Evolutionary conservation across 2,797 vertebrate genomes (phyloP).

Genomic region (Platyrinchus mystaceus): DNA sequence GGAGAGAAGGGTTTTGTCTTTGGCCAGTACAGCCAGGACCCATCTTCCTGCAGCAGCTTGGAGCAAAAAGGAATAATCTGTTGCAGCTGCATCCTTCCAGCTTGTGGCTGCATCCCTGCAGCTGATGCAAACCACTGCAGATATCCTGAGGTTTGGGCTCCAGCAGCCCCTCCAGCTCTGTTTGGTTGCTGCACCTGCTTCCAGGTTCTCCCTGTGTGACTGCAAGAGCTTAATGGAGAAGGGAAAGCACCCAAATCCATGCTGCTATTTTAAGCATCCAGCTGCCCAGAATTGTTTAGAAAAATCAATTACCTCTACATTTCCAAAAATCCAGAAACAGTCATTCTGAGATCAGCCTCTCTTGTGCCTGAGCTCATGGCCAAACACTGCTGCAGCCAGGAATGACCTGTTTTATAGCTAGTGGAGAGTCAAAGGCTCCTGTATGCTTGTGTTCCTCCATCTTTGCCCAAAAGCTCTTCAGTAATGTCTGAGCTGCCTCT

Average conservation of each 20-base stretch:
- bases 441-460: neutral
- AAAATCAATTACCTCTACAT: neutral
- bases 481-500: neutral
- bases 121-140: neutral
- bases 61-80: rapidly evolving
- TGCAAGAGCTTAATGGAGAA: neutral
- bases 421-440: neutral
- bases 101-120: neutral
- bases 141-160: neutral
- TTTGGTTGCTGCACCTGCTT: neutral
- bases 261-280: neutral
- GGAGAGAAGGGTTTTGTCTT: neutral
- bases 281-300: neutral
- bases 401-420: neutral
- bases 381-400: neutral
- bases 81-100: neutral
- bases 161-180: neutral
- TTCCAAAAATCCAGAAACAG: neutral
- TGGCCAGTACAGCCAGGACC: neutral
- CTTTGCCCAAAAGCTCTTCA: neutral
- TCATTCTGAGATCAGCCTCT: neutral
- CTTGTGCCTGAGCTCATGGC: neutral
- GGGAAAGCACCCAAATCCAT: neutral
- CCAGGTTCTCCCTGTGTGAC: neutral
- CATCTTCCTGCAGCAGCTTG: neutral